Conservation (phyloP, 1,140 invertebrate species). For the Zaprionus davidi region DNA sequence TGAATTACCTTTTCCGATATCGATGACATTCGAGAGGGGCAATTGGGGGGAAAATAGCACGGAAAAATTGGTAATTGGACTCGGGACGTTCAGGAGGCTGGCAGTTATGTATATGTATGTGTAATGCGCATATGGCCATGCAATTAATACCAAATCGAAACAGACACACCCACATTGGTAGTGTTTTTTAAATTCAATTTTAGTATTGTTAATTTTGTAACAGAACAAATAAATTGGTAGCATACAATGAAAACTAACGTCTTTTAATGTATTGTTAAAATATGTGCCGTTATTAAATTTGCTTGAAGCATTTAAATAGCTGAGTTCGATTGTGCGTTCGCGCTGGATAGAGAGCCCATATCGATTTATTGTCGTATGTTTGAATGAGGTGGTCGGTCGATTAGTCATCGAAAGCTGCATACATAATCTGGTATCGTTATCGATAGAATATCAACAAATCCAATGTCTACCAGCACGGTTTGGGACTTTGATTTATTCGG, state of each 20-base stretch:
- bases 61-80: background rate
- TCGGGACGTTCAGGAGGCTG: background rate
- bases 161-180: background rate
- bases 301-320: no score
- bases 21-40: background rate
- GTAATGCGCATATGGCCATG: background rate
- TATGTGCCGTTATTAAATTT: no score
- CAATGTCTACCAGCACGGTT: slow-evolving; percentile 27
- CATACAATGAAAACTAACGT: background rate
- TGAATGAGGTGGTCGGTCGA: slow-evolving; percentile 27
- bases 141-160: slow-evolving; percentile 9
- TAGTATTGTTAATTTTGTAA: slow-evolving; percentile 29
- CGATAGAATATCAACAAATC: slow-evolving; percentile 51
- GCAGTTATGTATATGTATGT: background rate
- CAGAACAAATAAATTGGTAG: slow-evolving; percentile 31
- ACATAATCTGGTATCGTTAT: slow-evolving; percentile 34
- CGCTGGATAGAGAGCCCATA: background rate
- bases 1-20: background rate
- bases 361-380: background rate
- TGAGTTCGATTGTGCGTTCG: background rate
- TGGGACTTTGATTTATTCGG: slow-evolving; percentile 42
- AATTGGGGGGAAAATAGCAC: background rate
- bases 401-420: background rate
- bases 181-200: slow-evolving; percentile 25
- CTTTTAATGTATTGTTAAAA: no score